Evolutionary conservation across 1,140 invertebrate species (phyloP).

Genomic region (Bombus haemorrhoidalis): DNA sequence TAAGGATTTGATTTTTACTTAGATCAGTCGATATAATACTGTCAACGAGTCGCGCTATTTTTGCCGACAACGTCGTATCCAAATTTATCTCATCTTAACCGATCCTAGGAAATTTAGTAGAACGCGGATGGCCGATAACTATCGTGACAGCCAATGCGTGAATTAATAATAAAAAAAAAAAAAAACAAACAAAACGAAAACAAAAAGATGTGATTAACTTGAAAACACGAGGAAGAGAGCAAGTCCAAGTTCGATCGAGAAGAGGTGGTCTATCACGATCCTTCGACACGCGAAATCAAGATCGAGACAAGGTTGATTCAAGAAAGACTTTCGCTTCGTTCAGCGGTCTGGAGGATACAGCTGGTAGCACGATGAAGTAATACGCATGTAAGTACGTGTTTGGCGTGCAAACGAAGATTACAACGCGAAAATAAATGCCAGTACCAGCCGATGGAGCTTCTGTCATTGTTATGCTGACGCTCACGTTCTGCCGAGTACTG

Average conservation of each 20-base stretch:
- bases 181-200: no score
- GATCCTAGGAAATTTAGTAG: no score
- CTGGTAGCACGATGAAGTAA: conserved; percentile 24
- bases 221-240: background rate
- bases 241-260: background rate
- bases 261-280: background rate
- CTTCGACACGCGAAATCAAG: background rate
- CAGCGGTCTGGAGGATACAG: background rate
- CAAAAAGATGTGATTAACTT: no score
- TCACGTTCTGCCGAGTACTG: conserved; percentile 1
- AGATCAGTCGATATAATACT: no score
- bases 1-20: no score
- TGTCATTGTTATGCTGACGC: conserved; percentile 42
- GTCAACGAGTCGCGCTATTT: no score
- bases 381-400: conserved; percentile 27
- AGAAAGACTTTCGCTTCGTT: conserved; percentile 41
- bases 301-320: background rate
- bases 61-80: no score
- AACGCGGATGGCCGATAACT: no score
- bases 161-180: no score
- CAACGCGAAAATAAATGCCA: background rate
- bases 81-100: no score
- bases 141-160: no score
- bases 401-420: conserved; percentile 18
- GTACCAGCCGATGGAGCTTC: background rate